Conservation (phyloP, 2,888 invertebrate genomes). For the Anticlea derivata region DNA sequence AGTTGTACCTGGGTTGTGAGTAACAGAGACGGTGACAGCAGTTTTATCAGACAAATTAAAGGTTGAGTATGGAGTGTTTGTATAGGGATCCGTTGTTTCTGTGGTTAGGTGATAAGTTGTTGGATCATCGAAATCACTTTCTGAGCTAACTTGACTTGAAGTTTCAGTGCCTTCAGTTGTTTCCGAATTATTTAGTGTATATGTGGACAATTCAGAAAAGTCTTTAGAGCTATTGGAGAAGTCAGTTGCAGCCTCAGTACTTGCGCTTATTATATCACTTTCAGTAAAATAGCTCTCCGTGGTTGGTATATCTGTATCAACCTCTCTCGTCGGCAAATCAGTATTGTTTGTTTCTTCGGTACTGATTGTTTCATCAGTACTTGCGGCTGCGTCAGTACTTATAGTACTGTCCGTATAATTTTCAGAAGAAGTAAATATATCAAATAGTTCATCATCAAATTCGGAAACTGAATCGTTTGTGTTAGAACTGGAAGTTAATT, state of each 20-base stretch:
- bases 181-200: no score
- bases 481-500: background rate
- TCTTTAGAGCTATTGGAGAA: no score
- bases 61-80: constrained; percentile 5
- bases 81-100: constrained; percentile 7
- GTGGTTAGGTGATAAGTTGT: constrained; percentile 5
- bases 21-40: constrained; percentile 5
- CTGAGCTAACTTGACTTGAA: background rate
- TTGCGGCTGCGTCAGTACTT: background rate
- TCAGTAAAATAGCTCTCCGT: no score
- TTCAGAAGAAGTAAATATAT: constrained; percentile 23
- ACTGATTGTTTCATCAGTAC: constrained; percentile 9
- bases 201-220: no score
- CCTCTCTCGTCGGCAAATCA: no score
- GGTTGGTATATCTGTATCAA: no score
- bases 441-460: constrained; percentile 43
- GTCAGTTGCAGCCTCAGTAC: no score
- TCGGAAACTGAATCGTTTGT: constrained; percentile 11
- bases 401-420: constrained; percentile 7
- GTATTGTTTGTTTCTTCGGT: no score
- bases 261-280: no score
- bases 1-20: constrained; percentile 13
- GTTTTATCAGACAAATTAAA: constrained; percentile 13
- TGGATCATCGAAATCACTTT: background rate
- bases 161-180: background rate